These are phyloP conservation scores for Etheostoma perlongum DNA, from an alignment of 2,797 vertebrate genomes.

Conservation along the genomic window DNA sequence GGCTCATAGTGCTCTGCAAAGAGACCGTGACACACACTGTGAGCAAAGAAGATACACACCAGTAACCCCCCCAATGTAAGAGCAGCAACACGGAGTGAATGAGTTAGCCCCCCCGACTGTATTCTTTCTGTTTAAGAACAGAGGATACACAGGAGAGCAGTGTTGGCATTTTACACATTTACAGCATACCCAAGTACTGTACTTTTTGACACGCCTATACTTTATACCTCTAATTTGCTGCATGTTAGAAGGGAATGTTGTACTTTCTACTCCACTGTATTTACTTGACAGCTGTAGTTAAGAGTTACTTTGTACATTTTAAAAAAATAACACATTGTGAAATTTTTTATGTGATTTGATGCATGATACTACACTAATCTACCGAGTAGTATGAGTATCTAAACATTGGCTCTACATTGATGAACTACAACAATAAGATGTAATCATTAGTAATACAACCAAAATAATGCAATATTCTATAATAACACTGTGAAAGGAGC, in stretches of 20 bases:
- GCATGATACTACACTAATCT: too few species aligned
- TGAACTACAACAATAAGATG: not conserved
- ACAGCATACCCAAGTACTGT: not conserved
- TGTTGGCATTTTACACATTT: not conserved
- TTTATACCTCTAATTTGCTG: not conserved
- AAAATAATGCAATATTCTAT: not conserved
- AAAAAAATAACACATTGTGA: too few species aligned
- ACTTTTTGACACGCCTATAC: not conserved
- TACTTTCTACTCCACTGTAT: not conserved
- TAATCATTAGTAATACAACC: not conserved
- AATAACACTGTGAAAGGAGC: not conserved
- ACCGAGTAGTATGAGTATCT: not conserved
- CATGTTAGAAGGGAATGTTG: not conserved
- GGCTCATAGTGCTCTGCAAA: conserved; percentile 18
- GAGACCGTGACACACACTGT: conserved; percentile 18
- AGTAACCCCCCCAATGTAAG: conserved; percentile 17
- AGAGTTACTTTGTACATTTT: too few species aligned
- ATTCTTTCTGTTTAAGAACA: not conserved
- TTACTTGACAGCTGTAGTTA: too few species aligned
- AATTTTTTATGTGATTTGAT: too few species aligned
- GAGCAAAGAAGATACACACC: conserved; percentile 34
- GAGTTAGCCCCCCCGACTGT: conserved; percentile 7
- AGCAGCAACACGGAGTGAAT: conserved; percentile 16
- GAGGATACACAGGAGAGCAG: not conserved
- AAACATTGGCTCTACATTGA: not conserved